These are phyloP conservation scores for Diacarnus erythraeanus DNA, from an alignment of 37 sponge, comb jelly and placozoan genomes.

Conservation along the genomic window DNA sequence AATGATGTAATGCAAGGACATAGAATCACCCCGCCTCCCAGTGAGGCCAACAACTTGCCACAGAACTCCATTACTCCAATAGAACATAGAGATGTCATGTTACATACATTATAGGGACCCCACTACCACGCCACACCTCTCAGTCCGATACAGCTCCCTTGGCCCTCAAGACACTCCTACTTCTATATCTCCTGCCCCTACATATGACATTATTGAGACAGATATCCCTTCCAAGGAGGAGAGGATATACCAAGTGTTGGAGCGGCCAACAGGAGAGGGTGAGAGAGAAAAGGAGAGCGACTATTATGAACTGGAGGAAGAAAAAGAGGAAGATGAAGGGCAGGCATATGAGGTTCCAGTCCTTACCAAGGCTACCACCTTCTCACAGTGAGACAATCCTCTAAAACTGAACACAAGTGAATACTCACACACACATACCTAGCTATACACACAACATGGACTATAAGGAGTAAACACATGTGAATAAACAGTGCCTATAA, in stretches of 20 bases:
- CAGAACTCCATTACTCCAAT: too few relatives aligned
- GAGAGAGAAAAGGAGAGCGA: not conserved
- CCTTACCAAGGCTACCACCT: not conserved
- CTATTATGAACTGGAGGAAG: too few relatives aligned
- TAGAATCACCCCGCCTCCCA: too few relatives aligned
- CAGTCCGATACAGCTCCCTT: not conserved
- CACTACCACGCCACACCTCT: not conserved
- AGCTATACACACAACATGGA: too few relatives aligned
- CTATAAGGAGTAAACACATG: too few relatives aligned
- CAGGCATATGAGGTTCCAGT: not conserved
- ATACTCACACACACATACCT: not conserved
- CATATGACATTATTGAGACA: not conserved
- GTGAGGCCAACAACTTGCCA: too few relatives aligned
- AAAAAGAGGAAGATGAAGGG: not conserved
- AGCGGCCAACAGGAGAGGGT: slow-evolving; percentile 4
- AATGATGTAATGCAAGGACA: too few relatives aligned
- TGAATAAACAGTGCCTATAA: too few relatives aligned
- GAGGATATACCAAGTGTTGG: slow-evolving; percentile 1
- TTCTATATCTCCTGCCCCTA: not conserved
- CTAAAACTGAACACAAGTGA: not conserved
- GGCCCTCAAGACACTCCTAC: not conserved
- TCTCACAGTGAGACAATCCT: not conserved
- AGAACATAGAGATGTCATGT: too few relatives aligned
- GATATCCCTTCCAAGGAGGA: not conserved
- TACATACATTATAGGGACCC: not conserved